phyloP scores from a whole-genome alignment of 2,797 vertebrate species.

The Nannoperca obscura region DNA sequence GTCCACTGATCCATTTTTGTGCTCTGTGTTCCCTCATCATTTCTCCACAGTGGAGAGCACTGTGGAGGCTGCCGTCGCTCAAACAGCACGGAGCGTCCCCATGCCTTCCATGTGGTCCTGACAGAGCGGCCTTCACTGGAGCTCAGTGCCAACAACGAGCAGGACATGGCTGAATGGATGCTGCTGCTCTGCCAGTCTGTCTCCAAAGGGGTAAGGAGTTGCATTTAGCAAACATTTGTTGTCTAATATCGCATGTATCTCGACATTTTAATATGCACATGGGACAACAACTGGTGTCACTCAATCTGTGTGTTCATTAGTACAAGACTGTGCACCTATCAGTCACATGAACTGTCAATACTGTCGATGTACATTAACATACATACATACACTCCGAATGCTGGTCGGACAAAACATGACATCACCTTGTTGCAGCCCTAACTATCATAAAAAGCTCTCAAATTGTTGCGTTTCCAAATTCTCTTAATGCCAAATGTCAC shows the following conservation, averaged over 20 bases:
- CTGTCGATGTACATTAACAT: not conserved
- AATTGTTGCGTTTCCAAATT: not conserved
- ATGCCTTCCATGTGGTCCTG: conserved; percentile 97
- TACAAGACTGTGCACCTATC: not conserved
- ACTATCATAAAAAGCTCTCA: not conserved
- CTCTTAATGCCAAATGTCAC: not conserved
- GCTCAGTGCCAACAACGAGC: conserved; percentile 92
- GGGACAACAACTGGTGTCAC: not conserved
- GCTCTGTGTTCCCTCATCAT: not conserved
- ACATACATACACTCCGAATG: no score
- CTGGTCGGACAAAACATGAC: no score
- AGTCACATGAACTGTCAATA: not conserved
- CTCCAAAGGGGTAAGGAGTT: conserved; percentile 93
- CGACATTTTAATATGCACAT: not conserved
- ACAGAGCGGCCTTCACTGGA: conserved; percentile 92
- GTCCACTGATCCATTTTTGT: not conserved
- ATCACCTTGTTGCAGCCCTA: no score
- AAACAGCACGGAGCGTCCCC: conserved; percentile 92
- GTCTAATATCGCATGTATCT: not conserved
- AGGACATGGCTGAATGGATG: conserved; percentile 98
- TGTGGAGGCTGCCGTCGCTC: conserved; percentile 96
- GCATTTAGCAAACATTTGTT: not conserved
- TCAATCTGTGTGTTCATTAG: not conserved
- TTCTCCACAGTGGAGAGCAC: conserved; percentile 90
- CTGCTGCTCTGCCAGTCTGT: conserved; percentile 96